Percentiles rank a stretch among this genome's conserved stretches.
Evolutionary conservation across 2,113 vertebrate species (phyloP).

Genomic region (Etia nguti): DNA sequence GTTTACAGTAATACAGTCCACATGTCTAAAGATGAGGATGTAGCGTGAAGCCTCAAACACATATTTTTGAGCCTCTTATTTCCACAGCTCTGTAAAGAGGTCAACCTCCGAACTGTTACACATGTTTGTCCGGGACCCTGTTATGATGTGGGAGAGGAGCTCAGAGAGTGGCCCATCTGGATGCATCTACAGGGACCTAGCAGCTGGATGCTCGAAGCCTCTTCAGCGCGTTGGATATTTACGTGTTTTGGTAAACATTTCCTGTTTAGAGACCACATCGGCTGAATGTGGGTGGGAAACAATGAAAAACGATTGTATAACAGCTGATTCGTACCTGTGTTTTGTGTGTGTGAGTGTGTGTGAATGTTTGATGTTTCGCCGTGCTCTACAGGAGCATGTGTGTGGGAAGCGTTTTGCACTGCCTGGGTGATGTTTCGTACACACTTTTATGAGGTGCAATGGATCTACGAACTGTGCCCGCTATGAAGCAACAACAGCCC

Average conservation of each 20-base stretch:
- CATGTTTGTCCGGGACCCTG: conserved; percentile 10
- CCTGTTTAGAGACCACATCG: neutral
- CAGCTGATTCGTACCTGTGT: conserved; percentile 8
- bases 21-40: neutral
- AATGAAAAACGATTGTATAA: conserved; percentile 20
- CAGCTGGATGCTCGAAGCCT: neutral
- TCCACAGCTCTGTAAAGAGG: neutral
- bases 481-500: neutral
- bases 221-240: neutral
- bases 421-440: neutral
- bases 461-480: neutral
- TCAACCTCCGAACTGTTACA: neutral
- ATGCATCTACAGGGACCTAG: neutral
- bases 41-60: neutral
- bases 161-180: neutral
- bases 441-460: conserved; percentile 12
- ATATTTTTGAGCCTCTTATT: neutral
- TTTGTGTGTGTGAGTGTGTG: conserved; percentile 9
- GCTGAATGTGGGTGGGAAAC: conserved; percentile 10
- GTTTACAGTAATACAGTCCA: neutral
- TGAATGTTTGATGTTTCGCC: neutral
- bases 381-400: neutral
- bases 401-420: conserved; percentile 27
- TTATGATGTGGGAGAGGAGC: neutral
- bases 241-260: neutral